A percentile compares a stretch with the other conserved stretches of the same genome.
Conservation (phyloP, 2,113 vertebrate genomes). For the Ptilonorhynchus violaceus region DNA sequence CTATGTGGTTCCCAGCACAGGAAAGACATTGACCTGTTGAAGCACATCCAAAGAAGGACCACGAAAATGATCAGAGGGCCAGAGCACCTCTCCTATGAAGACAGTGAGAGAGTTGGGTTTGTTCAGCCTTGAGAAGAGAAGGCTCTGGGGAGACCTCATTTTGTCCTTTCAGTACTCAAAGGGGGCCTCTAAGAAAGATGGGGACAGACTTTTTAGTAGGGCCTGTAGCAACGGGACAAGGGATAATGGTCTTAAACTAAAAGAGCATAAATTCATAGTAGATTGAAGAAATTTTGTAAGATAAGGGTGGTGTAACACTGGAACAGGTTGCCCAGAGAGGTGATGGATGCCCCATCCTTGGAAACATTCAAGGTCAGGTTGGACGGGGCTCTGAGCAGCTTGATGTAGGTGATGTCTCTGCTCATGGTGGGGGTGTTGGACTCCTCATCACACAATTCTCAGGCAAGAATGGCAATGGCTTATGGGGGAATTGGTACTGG, state of each 20-base stretch:
- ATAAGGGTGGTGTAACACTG: neutral
- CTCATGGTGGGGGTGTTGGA: fast-evolving
- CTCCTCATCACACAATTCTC: neutral
- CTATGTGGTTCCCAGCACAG: neutral
- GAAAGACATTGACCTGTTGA: neutral
- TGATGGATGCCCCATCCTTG: neutral
- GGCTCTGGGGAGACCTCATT: neutral
- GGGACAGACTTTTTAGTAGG: neutral
- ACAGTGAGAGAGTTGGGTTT: neutral
- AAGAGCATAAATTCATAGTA: neutral
- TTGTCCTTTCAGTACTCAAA: neutral
- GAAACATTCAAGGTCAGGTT: neutral
- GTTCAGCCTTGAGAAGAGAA: neutral
- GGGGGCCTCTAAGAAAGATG: neutral
- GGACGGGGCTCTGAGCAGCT: neutral
- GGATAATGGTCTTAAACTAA: neutral
- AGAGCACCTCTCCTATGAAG: neutral
- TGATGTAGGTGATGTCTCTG: neutral
- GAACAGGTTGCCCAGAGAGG: neutral
- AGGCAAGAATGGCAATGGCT: neutral
- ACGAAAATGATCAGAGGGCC: neutral
- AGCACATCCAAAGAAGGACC: neutral
- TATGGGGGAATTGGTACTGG: neutral
- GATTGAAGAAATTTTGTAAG: neutral
- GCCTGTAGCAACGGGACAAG: neutral